Base-by-base conservation (phyloP, 2,888 invertebrate genomes). In the Hermodice carunculata region DNA sequence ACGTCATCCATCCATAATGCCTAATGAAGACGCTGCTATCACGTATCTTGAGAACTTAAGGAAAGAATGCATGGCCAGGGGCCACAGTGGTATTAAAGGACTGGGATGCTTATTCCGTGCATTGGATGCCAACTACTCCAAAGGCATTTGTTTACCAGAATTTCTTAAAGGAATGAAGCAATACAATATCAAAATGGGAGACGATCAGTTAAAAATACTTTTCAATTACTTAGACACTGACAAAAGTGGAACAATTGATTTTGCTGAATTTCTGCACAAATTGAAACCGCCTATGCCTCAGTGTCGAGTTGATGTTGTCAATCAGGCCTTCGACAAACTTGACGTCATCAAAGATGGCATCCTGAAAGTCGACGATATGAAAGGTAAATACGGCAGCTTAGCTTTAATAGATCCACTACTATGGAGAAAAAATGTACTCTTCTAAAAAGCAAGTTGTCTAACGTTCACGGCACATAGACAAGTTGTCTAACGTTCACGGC, bases 311-410 rank as follows among this genome's bases (percentile, higher is more conserved):
- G 69, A 64, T 29, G 80, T 82, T 29, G 73, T 82, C 46, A 74
- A 26, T 8, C 75, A 81, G 65, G 80, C 80, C 1, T 82, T 82
- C 70, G 74, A 79, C 46, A 77, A 74, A 62, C 61, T 82, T 40
- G 83, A 84, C 64, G 76, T 73, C 14, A 79, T 76, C 52, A 74
- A 75, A 28, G 82, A 84, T 60, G 78, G 74, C 0, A 74, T 71
- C 1, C 62, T 84, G 26, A 72, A 75, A 43, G 34, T 80, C 42
- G 81, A 81, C 6, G 83, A 84, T 67, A 69, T 84, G 4, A 76
- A 78, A 73, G 75, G 82, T 82, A 74, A 70, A 78, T 67, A 5
- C n/a, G n/a, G n/a, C n/a, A n/a, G n/a, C n/a, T n/a, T n/a, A n/a
- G n/a, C n/a, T n/a, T n/a, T n/a, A n/a, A n/a, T n/a, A n/a, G n/a